Evolutionary conservation across 2,888 invertebrate genomes (phyloP), one percentile per base, ranked within the genome.

Genomic region (Ethmia dodecea): DNA sequence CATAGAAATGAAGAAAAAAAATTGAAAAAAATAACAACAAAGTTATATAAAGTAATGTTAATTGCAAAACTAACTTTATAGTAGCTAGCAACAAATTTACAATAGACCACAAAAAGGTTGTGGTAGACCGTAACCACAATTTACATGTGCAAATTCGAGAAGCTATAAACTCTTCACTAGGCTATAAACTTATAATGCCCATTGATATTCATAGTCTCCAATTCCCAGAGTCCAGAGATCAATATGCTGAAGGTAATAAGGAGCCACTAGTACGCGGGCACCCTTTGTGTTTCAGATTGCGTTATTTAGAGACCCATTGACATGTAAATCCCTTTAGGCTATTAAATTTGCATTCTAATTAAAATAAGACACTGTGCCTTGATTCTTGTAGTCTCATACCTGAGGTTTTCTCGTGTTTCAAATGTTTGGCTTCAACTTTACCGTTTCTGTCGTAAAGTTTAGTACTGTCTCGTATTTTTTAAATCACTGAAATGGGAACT

Each of bases 281-380:
- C 55, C 78, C 78, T 80, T 84, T 83, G 79, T 81, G 62, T 60
- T 59, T 55, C 55, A 64, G 68, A 72, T 74, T 68, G 68, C 71
- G 69, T 78, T 78, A 76, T 77, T 80, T 79, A 73, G 69, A 65
- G 53, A 65, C 57, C 76, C 76, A 83, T 84, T 83, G 84, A 80
- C 81, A 83, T 83, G 84, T 79, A 77, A 84, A 84, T 83, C 71
- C 70, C 77, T 71, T 49, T 53, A 62, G 69, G 72, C 81, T 78
- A 83, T 84, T 81, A 81, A 80, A 83, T 84, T 83, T 81, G 80
- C 83, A 83, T 83, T 72, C 81, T 83, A 76, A 81, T 84, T 81
- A 81, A 79, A 76, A 69, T 65, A 44, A 68, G 72, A 69, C 68
- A 35, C 28, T 31, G 14, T 25, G 30, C 24, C 27, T 33, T 34